Percentiles rank a stretch among this genome's conserved stretches.
Evolutionary conservation across 2,888 invertebrate species (phyloP).

Genomic region (Furcula furcula): DNA sequence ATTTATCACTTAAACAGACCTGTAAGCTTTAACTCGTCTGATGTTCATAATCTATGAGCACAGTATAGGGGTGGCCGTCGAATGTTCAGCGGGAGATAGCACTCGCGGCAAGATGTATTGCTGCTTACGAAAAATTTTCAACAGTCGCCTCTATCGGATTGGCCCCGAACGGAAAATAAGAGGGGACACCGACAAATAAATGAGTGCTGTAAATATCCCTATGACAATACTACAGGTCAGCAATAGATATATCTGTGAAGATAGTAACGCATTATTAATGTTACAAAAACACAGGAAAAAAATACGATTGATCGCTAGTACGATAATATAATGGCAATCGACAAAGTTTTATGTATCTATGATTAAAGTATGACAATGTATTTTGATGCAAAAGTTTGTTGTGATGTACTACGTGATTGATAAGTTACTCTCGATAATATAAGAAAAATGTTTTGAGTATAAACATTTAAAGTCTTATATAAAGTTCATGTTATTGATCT

Average conservation of each 20-base stretch:
- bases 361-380: constrained; percentile 21
- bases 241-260: constrained; percentile 74
- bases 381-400: constrained; percentile 12
- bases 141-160: constrained; percentile 78
- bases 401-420: constrained; percentile 1
- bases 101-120: constrained; percentile 79
- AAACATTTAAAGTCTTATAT: neutral
- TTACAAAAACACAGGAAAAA: constrained; percentile 76
- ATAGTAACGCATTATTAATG: constrained; percentile 77
- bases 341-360: constrained; percentile 46
- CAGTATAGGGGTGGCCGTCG: constrained; percentile 72
- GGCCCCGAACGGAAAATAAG: constrained; percentile 81
- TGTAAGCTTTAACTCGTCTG: too few species aligned
- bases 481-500: too few species aligned
- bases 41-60: constrained; percentile 40
- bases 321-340: constrained; percentile 63
- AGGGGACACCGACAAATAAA: constrained; percentile 78
- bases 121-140: constrained; percentile 82
- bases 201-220: constrained; percentile 78
- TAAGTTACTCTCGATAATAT: neutral
- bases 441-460: neutral
- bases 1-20: too few species aligned
- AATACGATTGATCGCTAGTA: constrained; percentile 59
- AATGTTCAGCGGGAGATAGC: constrained; percentile 80
- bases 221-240: constrained; percentile 82